These are phyloP conservation scores for Trichacis sp. DNA, from an alignment of 2,888 invertebrate genomes.

Conservation along the genomic window DNA sequence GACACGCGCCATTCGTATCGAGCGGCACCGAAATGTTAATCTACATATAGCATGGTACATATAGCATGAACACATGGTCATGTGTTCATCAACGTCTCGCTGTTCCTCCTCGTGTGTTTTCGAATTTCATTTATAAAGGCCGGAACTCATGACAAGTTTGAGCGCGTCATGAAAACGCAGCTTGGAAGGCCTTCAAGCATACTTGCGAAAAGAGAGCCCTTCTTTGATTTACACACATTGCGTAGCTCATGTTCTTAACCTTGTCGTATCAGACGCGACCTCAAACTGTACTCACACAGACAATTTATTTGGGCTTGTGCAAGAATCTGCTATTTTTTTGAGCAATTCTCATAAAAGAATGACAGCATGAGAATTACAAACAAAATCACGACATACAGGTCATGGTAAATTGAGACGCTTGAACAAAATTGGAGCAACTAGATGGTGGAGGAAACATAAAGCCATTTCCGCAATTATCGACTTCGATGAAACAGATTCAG, in stretches of 20 bases:
- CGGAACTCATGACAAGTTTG: too few species aligned
- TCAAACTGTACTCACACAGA: neutral
- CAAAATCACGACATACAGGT: too few species aligned
- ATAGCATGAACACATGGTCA: too few species aligned
- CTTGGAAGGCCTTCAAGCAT: constrained; percentile 7
- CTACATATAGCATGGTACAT: too few species aligned
- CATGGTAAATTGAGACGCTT: constrained; percentile 3
- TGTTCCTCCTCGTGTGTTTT: too few species aligned
- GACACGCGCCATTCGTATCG: too few species aligned
- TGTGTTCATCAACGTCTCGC: too few species aligned
- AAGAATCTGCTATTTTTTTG: constrained; percentile 8
- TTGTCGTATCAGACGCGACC: constrained; percentile 11
- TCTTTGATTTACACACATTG: constrained; percentile 3
- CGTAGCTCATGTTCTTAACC: constrained; percentile 13
- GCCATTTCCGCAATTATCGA: constrained; percentile 1
- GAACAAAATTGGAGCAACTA: neutral
- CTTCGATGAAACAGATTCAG: too few species aligned
- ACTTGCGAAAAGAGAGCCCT: constrained; percentile 9
- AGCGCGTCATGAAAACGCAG: too few species aligned
- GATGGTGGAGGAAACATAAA: constrained; percentile 15
- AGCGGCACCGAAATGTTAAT: too few species aligned
- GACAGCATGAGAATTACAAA: constrained; percentile 9
- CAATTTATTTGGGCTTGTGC: constrained; percentile 6
- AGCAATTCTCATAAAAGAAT: constrained; percentile 15
- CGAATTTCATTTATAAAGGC: too few species aligned